Evolutionary conservation across 2,888 invertebrate species (phyloP).

Genomic region (Drosophila ustulata): DNA sequence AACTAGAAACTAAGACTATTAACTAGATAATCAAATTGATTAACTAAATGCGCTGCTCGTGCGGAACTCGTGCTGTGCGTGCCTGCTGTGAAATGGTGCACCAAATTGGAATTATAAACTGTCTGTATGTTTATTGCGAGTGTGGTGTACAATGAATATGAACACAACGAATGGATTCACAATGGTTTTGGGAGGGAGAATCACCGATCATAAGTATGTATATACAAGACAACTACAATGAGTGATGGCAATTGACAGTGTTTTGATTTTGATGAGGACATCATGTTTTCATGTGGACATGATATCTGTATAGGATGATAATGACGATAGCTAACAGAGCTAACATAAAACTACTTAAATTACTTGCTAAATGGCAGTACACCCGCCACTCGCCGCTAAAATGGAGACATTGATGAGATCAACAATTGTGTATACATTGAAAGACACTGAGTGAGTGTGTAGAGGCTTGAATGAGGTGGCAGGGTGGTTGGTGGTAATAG

Average conservation of each 20-base stretch:
- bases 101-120: constrained; percentile 57
- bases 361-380: constrained; percentile 33
- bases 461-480: constrained; percentile 5
- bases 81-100: constrained; percentile 64
- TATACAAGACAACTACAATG: constrained; percentile 26
- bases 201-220: constrained; percentile 30
- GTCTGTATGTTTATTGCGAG: constrained; percentile 11
- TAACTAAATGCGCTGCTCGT: constrained; percentile 56
- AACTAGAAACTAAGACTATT: constrained; percentile 14
- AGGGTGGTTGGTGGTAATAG: background rate
- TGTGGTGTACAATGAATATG: constrained; percentile 29
- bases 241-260: constrained; percentile 25
- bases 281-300: constrained; percentile 15
- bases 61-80: constrained; percentile 68
- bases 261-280: constrained; percentile 8
- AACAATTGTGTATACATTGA: constrained; percentile 27
- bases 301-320: constrained; percentile 20
- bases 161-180: constrained; percentile 36
- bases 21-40: constrained; percentile 44
- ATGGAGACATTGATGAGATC: constrained; percentile 30
- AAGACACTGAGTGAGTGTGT: constrained; percentile 20
- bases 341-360: constrained; percentile 61
- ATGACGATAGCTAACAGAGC: constrained; percentile 41
- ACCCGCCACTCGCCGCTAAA: constrained; percentile 18
- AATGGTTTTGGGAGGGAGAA: constrained; percentile 9